phyloP scores from a whole-genome alignment of 2,888 invertebrate genomes.

The Plebejus argus region DNA sequence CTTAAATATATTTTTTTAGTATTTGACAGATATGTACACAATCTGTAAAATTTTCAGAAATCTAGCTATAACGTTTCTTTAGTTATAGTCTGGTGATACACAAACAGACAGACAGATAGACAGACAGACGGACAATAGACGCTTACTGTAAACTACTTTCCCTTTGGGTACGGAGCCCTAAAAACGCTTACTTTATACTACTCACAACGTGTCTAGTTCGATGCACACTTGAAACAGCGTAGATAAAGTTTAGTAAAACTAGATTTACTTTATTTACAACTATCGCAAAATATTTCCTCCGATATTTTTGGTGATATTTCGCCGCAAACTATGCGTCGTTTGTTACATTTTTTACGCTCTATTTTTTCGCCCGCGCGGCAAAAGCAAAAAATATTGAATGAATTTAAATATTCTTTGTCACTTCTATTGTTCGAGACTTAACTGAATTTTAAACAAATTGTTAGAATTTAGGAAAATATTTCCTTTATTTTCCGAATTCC shows the following conservation, averaged over 20 bases:
- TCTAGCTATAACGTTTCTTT: no score
- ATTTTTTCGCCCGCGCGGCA: conserved; percentile 9
- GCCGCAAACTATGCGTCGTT: conserved; percentile 25
- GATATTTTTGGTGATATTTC: conserved; percentile 20
- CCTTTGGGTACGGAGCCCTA: no score
- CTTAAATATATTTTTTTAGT: no score
- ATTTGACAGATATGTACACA: no score
- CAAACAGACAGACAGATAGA: no score
- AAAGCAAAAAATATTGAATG: conserved; percentile 27
- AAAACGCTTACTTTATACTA: background rate
- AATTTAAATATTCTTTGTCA: conserved; percentile 26
- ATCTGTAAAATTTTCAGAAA: no score
- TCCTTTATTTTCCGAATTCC: background rate
- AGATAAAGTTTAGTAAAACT: background rate
- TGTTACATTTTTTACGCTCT: conserved; percentile 28
- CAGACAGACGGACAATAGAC: no score
- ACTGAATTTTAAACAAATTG: background rate
- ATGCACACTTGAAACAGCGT: background rate
- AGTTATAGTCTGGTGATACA: no score
- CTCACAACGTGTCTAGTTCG: background rate
- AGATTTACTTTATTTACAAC: conserved; percentile 21
- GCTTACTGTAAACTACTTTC: no score
- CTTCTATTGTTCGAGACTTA: conserved; percentile 10
- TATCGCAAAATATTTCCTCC: conserved; percentile 8
- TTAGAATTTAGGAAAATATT: background rate